Conservation (phyloP, 2,888 invertebrate genomes). For the Noctua fimbriata region DNA sequence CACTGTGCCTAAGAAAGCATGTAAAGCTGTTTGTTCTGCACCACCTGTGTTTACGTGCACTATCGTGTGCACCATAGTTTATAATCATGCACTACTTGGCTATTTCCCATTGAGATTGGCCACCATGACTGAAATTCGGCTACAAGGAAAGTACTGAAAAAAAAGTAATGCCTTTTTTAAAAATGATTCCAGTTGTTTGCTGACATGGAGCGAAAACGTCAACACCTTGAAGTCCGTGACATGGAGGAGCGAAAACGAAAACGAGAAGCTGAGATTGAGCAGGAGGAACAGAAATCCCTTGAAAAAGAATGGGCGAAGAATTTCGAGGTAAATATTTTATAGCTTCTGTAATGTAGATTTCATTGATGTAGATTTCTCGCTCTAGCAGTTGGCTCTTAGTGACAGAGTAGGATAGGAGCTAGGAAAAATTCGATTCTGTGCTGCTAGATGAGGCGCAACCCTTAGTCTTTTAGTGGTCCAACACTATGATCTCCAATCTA, state of each 20-base stretch:
- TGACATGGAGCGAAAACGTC: conserved; percentile 98
- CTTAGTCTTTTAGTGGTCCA: no score
- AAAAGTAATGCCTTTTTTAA: neutral
- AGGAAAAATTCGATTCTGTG: no score
- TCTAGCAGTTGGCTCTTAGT: no score
- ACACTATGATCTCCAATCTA: no score
- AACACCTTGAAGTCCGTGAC: conserved; percentile 96
- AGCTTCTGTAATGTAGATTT: neutral
- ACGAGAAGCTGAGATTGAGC: conserved; percentile 97
- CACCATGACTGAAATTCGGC: neutral
- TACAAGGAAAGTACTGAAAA: neutral
- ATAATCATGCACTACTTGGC: neutral
- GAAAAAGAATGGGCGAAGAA: conserved; percentile 99
- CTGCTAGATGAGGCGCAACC: no score
- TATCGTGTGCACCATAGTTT: neutral
- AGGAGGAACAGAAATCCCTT: conserved; percentile 96
- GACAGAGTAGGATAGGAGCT: no score
- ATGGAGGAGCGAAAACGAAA: conserved; percentile 98
- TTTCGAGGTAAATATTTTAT: conserved; percentile 93
- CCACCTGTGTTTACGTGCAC: neutral
- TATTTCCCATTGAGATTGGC: neutral
- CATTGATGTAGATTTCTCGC: no score
- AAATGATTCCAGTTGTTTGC: conserved; percentile 92
- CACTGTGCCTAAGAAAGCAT: neutral
- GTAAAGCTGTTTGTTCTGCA: neutral